Conservation (phyloP, 2,113 vertebrate species). For the Lophotis ruficrista region DNA sequence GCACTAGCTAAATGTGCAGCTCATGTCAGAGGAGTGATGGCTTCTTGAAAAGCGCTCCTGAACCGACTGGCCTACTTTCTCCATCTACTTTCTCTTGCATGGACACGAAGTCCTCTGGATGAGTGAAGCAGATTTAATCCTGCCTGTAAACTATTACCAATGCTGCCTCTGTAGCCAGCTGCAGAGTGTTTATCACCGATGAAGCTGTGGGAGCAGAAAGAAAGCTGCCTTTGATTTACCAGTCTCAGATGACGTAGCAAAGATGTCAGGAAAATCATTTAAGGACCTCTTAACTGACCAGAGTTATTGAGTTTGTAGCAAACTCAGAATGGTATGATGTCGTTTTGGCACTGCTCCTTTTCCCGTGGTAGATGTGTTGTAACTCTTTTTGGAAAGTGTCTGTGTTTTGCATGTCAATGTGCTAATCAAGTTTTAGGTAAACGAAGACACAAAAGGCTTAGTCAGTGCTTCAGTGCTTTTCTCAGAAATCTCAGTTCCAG, state of each 20-base stretch:
- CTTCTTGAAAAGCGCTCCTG: neutral
- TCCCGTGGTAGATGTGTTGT: neutral
- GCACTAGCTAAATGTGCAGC: neutral
- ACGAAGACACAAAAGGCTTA: neutral
- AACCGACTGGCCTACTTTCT: neutral
- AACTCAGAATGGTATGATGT: neutral
- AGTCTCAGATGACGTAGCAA: neutral
- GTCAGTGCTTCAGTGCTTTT: neutral
- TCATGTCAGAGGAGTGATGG: neutral
- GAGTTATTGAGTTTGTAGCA: neutral
- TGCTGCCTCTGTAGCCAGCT: neutral
- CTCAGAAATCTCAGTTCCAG: neutral
- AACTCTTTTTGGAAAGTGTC: neutral
- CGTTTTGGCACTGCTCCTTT: neutral
- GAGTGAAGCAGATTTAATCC: neutral
- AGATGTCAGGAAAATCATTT: constrained; percentile 11
- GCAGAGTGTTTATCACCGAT: neutral
- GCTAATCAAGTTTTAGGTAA: constrained; percentile 23
- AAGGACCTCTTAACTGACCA: neutral
- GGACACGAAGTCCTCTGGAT: neutral
- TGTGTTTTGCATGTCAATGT: neutral
- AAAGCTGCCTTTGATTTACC: constrained; percentile 31
- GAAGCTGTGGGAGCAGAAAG: neutral
- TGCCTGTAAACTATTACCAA: neutral
- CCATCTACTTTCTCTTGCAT: neutral